Conservation (phyloP, 2,113 vertebrate genomes). For the Cyprinodon tularosa region DNA sequence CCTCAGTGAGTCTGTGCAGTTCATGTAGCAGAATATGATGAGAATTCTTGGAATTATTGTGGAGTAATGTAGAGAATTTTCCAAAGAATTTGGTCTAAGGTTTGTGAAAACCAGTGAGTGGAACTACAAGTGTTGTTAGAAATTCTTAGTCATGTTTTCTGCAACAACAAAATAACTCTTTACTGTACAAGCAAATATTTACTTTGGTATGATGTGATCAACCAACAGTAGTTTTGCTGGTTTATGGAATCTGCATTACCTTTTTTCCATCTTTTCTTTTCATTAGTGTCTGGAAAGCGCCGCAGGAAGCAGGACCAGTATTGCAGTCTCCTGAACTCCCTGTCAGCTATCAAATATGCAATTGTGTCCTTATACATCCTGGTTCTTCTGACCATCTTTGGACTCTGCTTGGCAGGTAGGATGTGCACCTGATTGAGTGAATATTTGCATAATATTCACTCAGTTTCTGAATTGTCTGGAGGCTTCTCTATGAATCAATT, state of each 20-base stretch:
- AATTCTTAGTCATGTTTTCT: no score
- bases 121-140: neutral
- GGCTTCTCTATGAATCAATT: no score
- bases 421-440: neutral
- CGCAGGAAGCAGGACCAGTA: conserved; percentile 78
- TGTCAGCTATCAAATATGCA: conserved; percentile 82
- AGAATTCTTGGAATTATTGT: neutral
- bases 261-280: neutral
- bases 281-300: conserved; percentile 70
- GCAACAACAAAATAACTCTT: neutral
- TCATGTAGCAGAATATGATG: conserved; percentile 3
- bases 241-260: neutral
- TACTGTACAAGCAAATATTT: neutral
- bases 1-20: conserved; percentile 2
- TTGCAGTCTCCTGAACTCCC: conserved; percentile 78
- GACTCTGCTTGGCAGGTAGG: conserved; percentile 82
- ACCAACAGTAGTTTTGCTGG: neutral
- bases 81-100: neutral
- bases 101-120: neutral
- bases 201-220: no score
- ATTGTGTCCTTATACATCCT: conserved; percentile 83
- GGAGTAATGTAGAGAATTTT: neutral
- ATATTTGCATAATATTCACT: no score
- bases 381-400: conserved; percentile 81
- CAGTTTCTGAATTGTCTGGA: no score